Conservation (phyloP, 2,888 invertebrate species). For the Platerodrilus igneus region DNA sequence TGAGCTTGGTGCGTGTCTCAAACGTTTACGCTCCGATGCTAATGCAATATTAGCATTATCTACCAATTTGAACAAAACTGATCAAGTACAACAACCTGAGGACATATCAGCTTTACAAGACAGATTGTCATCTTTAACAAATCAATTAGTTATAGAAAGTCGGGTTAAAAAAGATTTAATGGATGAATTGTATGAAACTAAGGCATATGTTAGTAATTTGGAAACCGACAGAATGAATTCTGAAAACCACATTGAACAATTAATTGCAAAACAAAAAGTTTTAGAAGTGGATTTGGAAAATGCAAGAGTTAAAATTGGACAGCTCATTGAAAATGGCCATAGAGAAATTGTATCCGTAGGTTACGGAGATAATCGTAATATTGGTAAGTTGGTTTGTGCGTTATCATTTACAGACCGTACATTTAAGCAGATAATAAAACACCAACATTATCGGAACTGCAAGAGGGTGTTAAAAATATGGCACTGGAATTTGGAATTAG, state of each 20-base stretch:
- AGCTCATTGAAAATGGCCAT: conserved; percentile 47
- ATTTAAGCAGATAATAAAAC: conserved; percentile 34
- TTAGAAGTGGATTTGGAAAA: conserved; percentile 50
- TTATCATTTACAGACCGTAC: neutral
- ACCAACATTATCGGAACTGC: conserved; percentile 37
- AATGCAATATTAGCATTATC: conserved; percentile 63
- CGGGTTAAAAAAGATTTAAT: conserved; percentile 44
- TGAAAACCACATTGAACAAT: conserved; percentile 58
- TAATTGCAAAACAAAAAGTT: conserved; percentile 56
- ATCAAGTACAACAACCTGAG: conserved; percentile 10
- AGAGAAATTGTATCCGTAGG: conserved; percentile 54
- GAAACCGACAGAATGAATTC: conserved; percentile 50
- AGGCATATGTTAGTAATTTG: conserved; percentile 47
- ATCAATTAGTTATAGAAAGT: conserved; percentile 38
- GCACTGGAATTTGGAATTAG: conserved; percentile 44
- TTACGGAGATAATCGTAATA: conserved; percentile 46
- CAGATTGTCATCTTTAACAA: conserved; percentile 34
- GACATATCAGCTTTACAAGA: conserved; percentile 28
- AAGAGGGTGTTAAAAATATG: conserved; percentile 47
- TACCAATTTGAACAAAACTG: conserved; percentile 26
- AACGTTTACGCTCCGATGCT: conserved; percentile 64
- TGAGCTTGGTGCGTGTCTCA: conserved; percentile 64
- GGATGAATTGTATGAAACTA: conserved; percentile 57
- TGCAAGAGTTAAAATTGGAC: conserved; percentile 47
- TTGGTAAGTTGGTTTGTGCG: no score